Percentiles rank a stretch among this genome's conserved stretches.
Conservation (phyloP, 2,888 invertebrate genomes). For the Desoria tigrina region DNA sequence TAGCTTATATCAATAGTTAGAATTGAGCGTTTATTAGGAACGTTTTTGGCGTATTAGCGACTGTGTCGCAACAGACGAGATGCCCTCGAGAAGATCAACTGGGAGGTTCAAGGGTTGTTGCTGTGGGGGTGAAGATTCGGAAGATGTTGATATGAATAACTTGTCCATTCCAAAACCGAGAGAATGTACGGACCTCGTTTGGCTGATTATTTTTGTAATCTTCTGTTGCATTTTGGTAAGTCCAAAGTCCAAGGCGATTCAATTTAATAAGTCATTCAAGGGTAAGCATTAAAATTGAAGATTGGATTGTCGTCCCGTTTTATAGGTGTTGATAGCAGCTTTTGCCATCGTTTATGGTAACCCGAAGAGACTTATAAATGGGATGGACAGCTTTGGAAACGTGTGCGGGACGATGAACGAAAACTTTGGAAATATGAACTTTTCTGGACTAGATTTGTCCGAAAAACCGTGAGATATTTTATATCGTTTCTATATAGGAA, state of each 20-base stretch:
- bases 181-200: slow-evolving; percentile 80
- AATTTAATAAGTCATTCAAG: no score
- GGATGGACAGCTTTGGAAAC: slow-evolving; percentile 92
- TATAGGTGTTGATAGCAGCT: slow-evolving; percentile 76
- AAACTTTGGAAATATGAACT: slow-evolving; percentile 69
- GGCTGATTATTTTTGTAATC: slow-evolving; percentile 74
- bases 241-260: slow-evolving; percentile 27
- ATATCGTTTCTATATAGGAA: not conserved
- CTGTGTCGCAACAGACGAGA: no score
- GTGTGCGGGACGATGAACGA: slow-evolving; percentile 87
- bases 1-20: no score
- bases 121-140: slow-evolving; percentile 23
- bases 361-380: slow-evolving; percentile 81
- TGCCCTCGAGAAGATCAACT: no score
- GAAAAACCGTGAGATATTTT: slow-evolving; percentile 65
- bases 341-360: slow-evolving; percentile 87
- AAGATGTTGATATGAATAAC: slow-evolving; percentile 20
- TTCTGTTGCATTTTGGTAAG: slow-evolving; percentile 84
- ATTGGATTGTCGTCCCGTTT: not conserved
- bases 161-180: slow-evolving; percentile 55
- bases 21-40: no score
- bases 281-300: no score
- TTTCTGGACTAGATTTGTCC: slow-evolving; percentile 78
- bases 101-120: slow-evolving; percentile 34
- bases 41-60: no score